Evolutionary conservation across 2,797 vertebrate genomes (phyloP), one percentile per base, ranked within the genome.

Genomic region (Carapus acus): DNA sequence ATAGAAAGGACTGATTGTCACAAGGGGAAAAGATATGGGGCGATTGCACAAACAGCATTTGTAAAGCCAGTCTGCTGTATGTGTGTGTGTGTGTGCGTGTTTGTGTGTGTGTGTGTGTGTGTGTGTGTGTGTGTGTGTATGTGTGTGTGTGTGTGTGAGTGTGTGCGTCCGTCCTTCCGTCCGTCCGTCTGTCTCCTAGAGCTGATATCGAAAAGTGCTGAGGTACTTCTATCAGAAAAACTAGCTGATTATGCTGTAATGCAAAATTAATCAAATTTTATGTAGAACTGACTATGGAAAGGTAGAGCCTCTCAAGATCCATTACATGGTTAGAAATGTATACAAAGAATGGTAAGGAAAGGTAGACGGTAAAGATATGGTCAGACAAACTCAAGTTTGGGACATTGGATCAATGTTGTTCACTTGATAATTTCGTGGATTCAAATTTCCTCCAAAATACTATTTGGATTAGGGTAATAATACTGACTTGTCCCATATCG

Each of bases 1-100:
- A 61, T 22, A 67, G 74, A 60, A 49, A 75, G 7, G 67, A 61
- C 42, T 78, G 88, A 88, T 84, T 90, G 88, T 89, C 88, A 69
- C 60, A 64, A 82, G 60, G 81, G 64, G 71, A 68, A 76, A 76
- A 71, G 58, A 69, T 47, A 74, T 68, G 55, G 67, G 49, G 71
- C 63, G 77, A 84, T 80, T 84, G 81, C 80, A 83, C 78, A 17
- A 55, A 43, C 71, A 46, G 69, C 38, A 63, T 49, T 36, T 64
- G 44, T 8, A 17, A 54, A 20, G n/a, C n/a, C n/a, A n/a, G n/a
- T n/a, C n/a, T n/a, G n/a, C n/a, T n/a, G n/a, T n/a, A n/a, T n/a
- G n/a, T n/a, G n/a, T n/a, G n/a, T n/a, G n/a, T n/a, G n/a, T n/a
- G n/a, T n/a, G n/a, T n/a, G n/a, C n/a, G n/a, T n/a, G n/a, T n/a